These are phyloP conservation scores for Leptopterna dolabrata DNA, from an alignment of 2,888 invertebrate species.

Conservation along the genomic window DNA sequence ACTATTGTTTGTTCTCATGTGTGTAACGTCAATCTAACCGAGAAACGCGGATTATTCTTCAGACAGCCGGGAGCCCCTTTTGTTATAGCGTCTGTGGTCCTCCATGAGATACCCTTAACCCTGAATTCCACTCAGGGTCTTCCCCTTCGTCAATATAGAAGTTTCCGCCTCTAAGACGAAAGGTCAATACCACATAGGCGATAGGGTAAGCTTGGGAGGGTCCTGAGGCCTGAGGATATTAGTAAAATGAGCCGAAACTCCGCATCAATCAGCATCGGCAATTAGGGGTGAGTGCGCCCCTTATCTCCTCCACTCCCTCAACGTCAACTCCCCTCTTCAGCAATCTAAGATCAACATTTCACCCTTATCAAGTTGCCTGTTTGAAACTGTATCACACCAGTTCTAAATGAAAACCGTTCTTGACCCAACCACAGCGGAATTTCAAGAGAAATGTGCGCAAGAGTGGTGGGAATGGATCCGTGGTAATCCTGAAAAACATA, in stretches of 20 bases:
- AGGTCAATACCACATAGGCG: neutral
- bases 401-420: neutral
- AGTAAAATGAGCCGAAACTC: constrained; percentile 38
- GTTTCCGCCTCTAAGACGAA: neutral
- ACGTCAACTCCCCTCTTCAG: neutral
- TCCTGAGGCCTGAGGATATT: neutral
- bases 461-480: no score
- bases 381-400: neutral
- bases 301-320: neutral
- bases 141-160: neutral
- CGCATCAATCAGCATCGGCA: constrained; percentile 34
- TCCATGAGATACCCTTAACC: neutral
- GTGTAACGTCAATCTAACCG: no score
- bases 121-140: neutral
- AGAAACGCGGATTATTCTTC: no score
- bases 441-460: no score
- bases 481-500: no score
- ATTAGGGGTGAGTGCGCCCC: neutral
- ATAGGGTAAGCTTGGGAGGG: neutral
- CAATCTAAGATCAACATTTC: neutral
- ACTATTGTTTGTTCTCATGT: no score
- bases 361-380: neutral
- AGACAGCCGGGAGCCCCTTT: neutral
- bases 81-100: neutral
- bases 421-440: no score